Base-by-base conservation (phyloP, 2,888 invertebrate genomes). In the Eudasyphora cyanicolor region DNA sequence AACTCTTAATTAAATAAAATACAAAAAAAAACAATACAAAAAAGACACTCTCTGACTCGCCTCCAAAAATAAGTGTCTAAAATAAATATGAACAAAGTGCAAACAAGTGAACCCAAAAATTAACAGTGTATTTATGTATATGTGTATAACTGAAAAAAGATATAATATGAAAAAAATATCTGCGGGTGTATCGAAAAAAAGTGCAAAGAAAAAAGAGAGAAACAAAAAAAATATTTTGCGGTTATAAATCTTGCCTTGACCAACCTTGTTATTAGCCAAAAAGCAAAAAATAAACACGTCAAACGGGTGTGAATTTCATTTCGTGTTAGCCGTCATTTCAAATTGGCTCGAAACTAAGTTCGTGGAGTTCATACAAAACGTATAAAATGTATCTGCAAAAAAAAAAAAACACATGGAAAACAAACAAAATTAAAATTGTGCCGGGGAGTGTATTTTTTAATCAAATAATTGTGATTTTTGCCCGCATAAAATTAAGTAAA, bases 201-300 rank as follows among this genome's bases (percentile, higher is more conserved):
- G 42, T 24, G 24, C 10, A 8, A 76, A 21, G 45, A 19, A 51
- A 19, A 75, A 76, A 79, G 14, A n/a, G 12, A n/a, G n/a, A n/a
- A 14, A 0, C 6, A 62, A 49, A 75, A 29, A 38, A 3, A n/a
- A n/a, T 6, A 2, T 45, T 14, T 45, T 74, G 29, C 35, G 79
- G 77, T 70, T 42, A 79, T 84, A 82, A 79, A 82, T 84, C 79
- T 82, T 76, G 51, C 27, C 57, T 77, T 74, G 60, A 45, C 19
- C 76, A 82, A 79, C 70, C 75, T 84, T 84, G 49, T 62, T 57
- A 45, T 70, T 27, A 29, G 49, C 21, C 51, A n/a, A 35, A n/a
- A n/a, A n/a, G n/a, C n/a, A n/a, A n/a, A n/a, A n/a, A n/a, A n/a
- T 67, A 71, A 19, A 78, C 77, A 82, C 29, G 76, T 70, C 60